Evolutionary conservation across 2,113 vertebrate genomes (phyloP).

Genomic region (Serilophus lunatus): DNA sequence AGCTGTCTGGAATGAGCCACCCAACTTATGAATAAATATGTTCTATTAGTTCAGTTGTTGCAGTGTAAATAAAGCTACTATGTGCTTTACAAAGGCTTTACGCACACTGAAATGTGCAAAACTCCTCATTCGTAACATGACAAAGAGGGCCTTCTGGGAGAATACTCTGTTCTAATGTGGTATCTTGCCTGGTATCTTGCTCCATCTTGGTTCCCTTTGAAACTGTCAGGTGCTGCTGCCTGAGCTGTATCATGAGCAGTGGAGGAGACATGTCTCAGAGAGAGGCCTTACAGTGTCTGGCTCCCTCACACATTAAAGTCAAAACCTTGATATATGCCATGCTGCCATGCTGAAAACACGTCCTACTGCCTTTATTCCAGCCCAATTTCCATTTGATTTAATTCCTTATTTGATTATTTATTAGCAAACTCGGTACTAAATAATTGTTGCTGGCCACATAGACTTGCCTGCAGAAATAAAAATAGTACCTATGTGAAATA

Average conservation of each 20-base stretch:
- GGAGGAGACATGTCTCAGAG: rapidly evolving
- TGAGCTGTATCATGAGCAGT: not conserved
- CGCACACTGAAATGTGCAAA: not conserved
- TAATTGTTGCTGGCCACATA: not conserved
- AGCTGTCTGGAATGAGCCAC: not conserved
- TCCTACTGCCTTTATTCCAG: not conserved
- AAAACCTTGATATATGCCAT: not conserved
- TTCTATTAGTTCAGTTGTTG: not conserved
- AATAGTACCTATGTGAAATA: not conserved
- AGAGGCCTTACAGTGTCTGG: rapidly evolving
- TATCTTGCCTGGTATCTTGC: not conserved
- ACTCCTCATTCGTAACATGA: not conserved
- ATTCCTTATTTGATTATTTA: not conserved
- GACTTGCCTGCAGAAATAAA: not conserved
- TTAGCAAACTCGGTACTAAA: not conserved
- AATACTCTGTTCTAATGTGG: not conserved
- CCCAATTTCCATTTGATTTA: not conserved
- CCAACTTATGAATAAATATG: not conserved
- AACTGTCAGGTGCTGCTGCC: not conserved
- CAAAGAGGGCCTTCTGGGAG: not conserved
- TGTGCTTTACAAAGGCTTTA: not conserved
- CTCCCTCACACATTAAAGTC: not conserved
- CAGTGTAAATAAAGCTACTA: not conserved
- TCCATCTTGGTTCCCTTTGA: rapidly evolving
- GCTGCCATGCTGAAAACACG: rapidly evolving